These are phyloP conservation scores for Platygyra sinensis DNA, from an alignment of 64 coral and sea anemone genomes.

Conservation along the genomic window DNA sequence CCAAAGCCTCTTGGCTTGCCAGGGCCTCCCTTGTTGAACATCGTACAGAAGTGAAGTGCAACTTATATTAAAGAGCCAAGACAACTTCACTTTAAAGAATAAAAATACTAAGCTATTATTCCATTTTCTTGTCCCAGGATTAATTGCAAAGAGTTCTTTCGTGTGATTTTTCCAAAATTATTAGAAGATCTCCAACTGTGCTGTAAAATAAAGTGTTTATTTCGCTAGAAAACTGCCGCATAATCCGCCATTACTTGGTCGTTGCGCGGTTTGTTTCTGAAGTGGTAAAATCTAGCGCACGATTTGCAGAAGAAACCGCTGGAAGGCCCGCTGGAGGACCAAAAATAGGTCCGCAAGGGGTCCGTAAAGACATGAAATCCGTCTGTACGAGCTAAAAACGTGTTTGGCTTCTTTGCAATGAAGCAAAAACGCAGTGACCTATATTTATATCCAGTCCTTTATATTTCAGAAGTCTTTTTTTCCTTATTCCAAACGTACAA, in stretches of 20 bases:
- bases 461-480: no score
- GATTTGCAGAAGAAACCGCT: neutral
- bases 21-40: conserved; percentile 69
- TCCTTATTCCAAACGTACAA: no score
- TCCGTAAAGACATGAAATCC: no score
- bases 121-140: neutral
- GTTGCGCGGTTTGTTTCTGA: neutral
- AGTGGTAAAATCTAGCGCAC: neutral
- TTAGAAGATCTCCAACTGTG: neutral
- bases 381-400: no score
- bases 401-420: no score
- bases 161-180: neutral
- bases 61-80: neutral
- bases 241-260: conserved; percentile 7
- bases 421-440: no score
- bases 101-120: neutral
- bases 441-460: no score
- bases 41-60: neutral
- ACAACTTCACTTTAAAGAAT: neutral
- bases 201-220: neutral
- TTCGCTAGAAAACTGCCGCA: neutral
- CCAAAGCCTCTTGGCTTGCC: conserved; percentile 76
- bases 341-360: no score
- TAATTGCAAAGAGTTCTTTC: neutral
- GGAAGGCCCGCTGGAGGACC: neutral